A percentile compares a stretch with the other conserved stretches of the same genome.
phyloP scores from a whole-genome alignment of 2,113 vertebrate genomes.

The Eulacestoma nigropectus region DNA sequence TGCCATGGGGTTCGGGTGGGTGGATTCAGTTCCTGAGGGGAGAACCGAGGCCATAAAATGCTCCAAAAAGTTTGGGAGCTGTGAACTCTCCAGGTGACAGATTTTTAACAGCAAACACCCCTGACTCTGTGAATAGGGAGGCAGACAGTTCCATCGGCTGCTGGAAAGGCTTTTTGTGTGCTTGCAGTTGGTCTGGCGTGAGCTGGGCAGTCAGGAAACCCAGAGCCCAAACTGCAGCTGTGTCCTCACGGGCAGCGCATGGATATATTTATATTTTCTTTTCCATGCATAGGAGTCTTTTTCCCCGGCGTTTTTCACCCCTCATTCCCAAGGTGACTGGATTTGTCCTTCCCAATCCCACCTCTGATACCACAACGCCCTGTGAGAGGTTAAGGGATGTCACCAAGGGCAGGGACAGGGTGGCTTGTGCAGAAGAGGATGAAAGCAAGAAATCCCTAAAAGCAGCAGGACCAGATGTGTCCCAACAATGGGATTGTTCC shows the following conservation, averaged over 20 bases:
- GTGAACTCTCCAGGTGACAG: background rate
- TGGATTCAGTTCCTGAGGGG: background rate
- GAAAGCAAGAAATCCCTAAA: background rate
- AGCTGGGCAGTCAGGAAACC: background rate
- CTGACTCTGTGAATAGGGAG: background rate
- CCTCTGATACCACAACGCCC: accelerated
- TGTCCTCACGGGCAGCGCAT: no score
- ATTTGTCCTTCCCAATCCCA: background rate
- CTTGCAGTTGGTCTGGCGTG: accelerated
- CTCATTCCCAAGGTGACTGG: background rate
- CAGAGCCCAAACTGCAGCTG: background rate
- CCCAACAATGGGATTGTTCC: background rate
- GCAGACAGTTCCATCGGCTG: background rate
- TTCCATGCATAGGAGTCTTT: background rate
- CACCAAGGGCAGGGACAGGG: background rate
- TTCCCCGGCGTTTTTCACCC: background rate
- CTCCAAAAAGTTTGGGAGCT: background rate
- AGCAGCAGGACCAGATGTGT: background rate
- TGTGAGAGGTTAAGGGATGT: background rate
- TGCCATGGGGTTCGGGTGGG: accelerated
- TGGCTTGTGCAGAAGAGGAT: background rate
- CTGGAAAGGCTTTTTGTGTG: background rate
- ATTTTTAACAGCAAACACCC: background rate
- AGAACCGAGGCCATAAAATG: background rate
- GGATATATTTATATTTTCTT: background rate